A percentile compares a stretch with the other conserved stretches of the same genome.
phyloP scores from a whole-genome alignment of 2,888 invertebrate genomes.

The Abrostola triplasia region DNA sequence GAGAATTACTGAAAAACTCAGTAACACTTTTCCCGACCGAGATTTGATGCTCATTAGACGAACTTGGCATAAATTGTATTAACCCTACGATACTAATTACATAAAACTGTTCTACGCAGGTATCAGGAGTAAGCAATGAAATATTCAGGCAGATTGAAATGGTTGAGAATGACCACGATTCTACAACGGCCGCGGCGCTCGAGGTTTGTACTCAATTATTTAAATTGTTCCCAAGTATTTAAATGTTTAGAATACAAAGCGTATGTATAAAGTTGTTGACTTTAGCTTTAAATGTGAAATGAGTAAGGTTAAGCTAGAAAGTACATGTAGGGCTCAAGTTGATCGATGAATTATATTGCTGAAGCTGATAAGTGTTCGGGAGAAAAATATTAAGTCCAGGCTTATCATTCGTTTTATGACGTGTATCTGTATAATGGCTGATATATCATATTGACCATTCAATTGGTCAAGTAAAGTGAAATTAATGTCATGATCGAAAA shows the following conservation, averaged over 20 bases:
- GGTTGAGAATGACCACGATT: constrained; percentile 98
- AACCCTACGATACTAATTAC: not conserved
- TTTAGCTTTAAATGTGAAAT: constrained; percentile 17
- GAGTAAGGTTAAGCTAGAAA: not conserved
- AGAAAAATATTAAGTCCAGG: no score
- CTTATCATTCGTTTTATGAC: no score
- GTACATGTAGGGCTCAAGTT: not conserved
- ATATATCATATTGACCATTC: no score
- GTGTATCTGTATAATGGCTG: no score
- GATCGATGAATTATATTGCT: no score
- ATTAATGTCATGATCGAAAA: no score
- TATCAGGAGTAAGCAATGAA: constrained; percentile 98
- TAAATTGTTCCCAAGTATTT: constrained; percentile 22
- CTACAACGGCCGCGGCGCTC: constrained; percentile 96
- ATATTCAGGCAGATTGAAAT: constrained; percentile 99
- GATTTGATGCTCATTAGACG: not conserved
- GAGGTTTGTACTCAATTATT: constrained; percentile 87
- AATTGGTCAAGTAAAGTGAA: no score
- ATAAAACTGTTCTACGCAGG: constrained; percentile 85
- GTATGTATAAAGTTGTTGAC: constrained; percentile 9
- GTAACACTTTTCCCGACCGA: no score
- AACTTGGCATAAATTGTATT: not conserved
- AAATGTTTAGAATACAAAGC: constrained; percentile 21
- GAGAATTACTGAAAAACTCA: no score
- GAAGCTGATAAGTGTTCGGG: no score